A percentile compares a stretch with the other conserved stretches of the same genome.
Conservation (phyloP, 2,113 vertebrate genomes). For the Cottus gobio region DNA sequence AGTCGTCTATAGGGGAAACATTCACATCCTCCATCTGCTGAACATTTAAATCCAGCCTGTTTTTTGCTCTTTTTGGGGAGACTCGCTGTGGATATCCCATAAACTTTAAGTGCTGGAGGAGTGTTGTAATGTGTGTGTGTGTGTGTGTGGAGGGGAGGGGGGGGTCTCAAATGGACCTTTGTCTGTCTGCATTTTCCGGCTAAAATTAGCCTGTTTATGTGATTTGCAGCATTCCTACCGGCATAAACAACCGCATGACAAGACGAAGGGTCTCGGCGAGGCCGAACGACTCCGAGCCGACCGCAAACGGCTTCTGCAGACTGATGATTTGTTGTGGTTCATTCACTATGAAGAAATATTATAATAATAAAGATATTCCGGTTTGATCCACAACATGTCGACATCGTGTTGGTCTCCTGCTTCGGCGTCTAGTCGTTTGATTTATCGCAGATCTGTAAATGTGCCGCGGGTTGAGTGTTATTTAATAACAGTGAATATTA, state of each 20-base stretch:
- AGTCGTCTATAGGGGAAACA: too few species aligned
- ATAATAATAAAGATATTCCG: not conserved
- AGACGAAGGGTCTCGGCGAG: slow-evolving; percentile 22
- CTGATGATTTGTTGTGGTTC: slow-evolving; percentile 13
- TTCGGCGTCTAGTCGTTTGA: not conserved
- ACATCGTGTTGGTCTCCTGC: not conserved
- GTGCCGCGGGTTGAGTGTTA: not conserved
- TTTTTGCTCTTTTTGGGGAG: not conserved
- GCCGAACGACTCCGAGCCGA: slow-evolving; percentile 24
- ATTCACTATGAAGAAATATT: not conserved
- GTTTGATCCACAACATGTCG: not conserved
- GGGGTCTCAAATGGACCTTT: slow-evolving; percentile 61
- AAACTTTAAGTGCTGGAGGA: not conserved
- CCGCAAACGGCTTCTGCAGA: slow-evolving; percentile 37
- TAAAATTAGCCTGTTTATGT: slow-evolving; percentile 72
- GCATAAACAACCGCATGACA: slow-evolving; percentile 64
- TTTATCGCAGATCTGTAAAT: not conserved
- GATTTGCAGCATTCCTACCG: slow-evolving; percentile 66
- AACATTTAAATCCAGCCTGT: not conserved
- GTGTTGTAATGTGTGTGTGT: not conserved
- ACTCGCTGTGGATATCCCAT: not conserved
- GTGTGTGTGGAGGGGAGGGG: too few species aligned
- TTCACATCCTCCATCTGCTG: too few species aligned
- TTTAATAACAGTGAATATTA: not conserved
- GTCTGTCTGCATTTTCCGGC: slow-evolving; percentile 49